A percentile compares a stretch with the other conserved stretches of the same genome.
These are phyloP conservation scores for Anguilla anguilla DNA, from an alignment of 2,797 vertebrate species.

Conservation along the genomic window DNA sequence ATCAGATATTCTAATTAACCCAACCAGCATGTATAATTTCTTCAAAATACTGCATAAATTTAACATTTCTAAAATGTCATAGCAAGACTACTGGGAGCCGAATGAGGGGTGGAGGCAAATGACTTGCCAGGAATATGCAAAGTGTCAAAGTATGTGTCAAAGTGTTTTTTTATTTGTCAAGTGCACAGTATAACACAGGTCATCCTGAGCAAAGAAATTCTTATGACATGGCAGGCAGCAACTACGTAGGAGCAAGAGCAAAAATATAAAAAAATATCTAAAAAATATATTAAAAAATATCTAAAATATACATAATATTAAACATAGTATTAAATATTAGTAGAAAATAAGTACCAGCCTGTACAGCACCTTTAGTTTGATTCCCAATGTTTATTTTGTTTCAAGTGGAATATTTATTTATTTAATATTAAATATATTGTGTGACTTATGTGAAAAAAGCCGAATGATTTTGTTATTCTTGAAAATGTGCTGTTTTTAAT, in stretches of 20 bases:
- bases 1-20: slow-evolving; percentile 20
- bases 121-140: not conserved
- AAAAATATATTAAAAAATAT: no score
- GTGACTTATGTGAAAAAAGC: not conserved
- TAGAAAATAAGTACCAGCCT: no score
- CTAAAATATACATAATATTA: no score
- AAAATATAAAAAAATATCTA: no score
- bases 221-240: no score
- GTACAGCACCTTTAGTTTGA: no score
- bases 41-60: not conserved
- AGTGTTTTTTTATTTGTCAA: no score
- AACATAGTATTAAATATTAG: no score
- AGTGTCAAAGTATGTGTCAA: no score
- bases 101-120: not conserved
- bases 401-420: not conserved
- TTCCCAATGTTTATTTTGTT: not conserved
- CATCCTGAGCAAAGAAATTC: no score
- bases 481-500: not conserved
- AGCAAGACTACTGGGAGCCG: not conserved
- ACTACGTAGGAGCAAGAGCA: no score
- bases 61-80: slow-evolving; percentile 2
- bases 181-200: no score
- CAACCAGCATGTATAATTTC: not conserved
- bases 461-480: not conserved
- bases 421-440: not conserved